These are phyloP conservation scores for Atherinomorus stipes DNA, from an alignment of 2,113 vertebrate genomes.

Conservation along the genomic window DNA sequence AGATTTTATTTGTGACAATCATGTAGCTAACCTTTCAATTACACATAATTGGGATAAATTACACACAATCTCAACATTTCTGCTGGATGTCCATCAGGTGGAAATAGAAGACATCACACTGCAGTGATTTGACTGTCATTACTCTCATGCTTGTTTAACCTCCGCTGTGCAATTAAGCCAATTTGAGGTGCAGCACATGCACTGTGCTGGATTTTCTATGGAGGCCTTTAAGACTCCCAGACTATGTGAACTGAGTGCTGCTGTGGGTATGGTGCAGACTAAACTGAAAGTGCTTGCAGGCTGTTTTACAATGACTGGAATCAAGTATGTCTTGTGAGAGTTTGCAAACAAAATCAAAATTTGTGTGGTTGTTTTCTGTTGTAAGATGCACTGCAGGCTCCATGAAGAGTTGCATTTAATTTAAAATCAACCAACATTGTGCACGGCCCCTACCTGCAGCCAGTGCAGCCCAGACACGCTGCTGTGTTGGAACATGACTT, in stretches of 20 bases:
- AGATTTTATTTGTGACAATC: constrained; percentile 22
- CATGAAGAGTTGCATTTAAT: not conserved
- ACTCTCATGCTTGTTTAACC: constrained; percentile 42
- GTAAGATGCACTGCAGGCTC: not conserved
- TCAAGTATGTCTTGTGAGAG: not conserved
- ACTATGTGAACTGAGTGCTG: constrained; percentile 4
- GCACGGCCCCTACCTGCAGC: not conserved
- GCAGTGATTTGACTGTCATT: constrained; percentile 11
- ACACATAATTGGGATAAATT: constrained; percentile 59
- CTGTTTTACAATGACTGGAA: not conserved
- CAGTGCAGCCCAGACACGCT: not conserved
- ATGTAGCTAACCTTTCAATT: constrained; percentile 33
- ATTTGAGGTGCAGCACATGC: constrained; percentile 52
- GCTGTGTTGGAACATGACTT: not conserved
- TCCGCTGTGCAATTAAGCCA: constrained; percentile 52
- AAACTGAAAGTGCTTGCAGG: not conserved
- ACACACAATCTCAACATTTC: constrained; percentile 43
- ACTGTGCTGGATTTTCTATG: constrained; percentile 41
- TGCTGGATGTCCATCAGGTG: constrained; percentile 28
- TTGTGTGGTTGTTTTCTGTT: not conserved
- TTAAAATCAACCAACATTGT: not conserved
- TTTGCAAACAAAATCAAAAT: constrained; percentile 39
- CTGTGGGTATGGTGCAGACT: constrained; percentile 23
- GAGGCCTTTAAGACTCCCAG: constrained; percentile 17
- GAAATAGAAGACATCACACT: constrained; percentile 10